Base-by-base conservation (phyloP, 2,888 invertebrate species). In the Agapostemon virescens region DNA sequence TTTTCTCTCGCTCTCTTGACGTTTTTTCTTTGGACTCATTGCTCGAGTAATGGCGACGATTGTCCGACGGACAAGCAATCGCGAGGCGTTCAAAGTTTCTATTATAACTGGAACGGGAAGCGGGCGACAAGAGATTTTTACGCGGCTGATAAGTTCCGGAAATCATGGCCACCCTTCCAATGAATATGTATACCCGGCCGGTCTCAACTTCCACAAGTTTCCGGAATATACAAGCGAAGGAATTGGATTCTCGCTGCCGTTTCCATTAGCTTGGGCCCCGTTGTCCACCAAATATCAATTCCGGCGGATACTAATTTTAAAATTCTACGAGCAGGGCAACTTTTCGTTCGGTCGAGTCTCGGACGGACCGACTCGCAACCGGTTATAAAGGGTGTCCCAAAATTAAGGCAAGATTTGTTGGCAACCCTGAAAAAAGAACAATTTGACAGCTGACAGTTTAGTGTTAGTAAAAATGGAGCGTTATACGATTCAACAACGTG, bases 121-220 rank as follows among this genome's bases (percentile, higher is more conserved):
- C 5, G n/a, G 68, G 67, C n/a, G 52, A 38, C 49, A 61, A 68
- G 38, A 63, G 68, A 79, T 70, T 52, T 79, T 72, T 49, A 38
- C 7, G 30, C 38, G 45, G 13, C 30, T 55, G 52, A 71, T 63
- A 74, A 69, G 55, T 71, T 52, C 33, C 17, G 33, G 67, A 73
- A 73, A 78, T 73, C 70, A 30, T n/a, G 74, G 26, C 38, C 26
- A 20, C 63, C 30, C 58, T 40, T 63, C 38, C 38, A 49, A 71
- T 42, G 66, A 69, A 72, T 69, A 74, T 69, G 71, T 70, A 79
- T 72, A 79, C 1, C 55, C 15, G 30, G n/a, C 33, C 23, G n/a
- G n/a, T 64, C 63, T 20, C 42, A 45, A 64, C 74, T 71, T 66
- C 26, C 30, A 26, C 13, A 49, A 69, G 68, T 49, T 79, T 49